phyloP scores from a whole-genome alignment of 1,140 invertebrate genomes.

The Listronotus oregonensis region DNA sequence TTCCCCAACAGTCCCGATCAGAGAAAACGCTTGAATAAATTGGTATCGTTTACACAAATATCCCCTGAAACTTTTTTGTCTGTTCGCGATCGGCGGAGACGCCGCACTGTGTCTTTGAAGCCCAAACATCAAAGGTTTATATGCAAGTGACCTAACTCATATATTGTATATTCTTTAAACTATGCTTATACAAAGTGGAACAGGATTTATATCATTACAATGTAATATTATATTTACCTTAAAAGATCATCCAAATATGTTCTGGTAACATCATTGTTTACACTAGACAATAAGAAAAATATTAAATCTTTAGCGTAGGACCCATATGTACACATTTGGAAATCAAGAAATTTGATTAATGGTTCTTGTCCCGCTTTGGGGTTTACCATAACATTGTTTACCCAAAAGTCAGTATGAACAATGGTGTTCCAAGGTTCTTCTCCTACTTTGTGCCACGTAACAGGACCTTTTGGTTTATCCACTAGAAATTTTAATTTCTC shows the following conservation, averaged over 20 bases:
- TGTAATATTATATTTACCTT: conserved; percentile 38
- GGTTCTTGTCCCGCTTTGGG: conserved; percentile 45
- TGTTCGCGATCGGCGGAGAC: no score
- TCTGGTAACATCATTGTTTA: conserved; percentile 53
- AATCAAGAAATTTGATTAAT: conserved; percentile 64
- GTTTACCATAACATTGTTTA: conserved; percentile 62
- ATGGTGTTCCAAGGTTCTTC: conserved; percentile 58
- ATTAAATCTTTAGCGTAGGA: conserved; percentile 61
- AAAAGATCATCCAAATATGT: conserved; percentile 57
- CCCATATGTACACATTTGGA: conserved; percentile 62
- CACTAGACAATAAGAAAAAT: conserved; percentile 62
- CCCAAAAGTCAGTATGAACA: conserved; percentile 65
- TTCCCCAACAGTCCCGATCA: no score
- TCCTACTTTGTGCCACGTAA: neutral
- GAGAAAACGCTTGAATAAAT: no score
- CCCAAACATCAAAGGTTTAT: no score
- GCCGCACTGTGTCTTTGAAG: no score
- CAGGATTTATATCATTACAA: no score
- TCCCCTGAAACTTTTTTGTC: no score
- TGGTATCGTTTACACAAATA: no score
- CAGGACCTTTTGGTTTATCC: conserved; percentile 33
- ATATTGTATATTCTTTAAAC: no score
- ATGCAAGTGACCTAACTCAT: no score
- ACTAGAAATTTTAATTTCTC: conserved; percentile 6
- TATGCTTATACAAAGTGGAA: no score